Conservation (phyloP, 2,888 invertebrate genomes). For the Margaritifera margaritifera region DNA sequence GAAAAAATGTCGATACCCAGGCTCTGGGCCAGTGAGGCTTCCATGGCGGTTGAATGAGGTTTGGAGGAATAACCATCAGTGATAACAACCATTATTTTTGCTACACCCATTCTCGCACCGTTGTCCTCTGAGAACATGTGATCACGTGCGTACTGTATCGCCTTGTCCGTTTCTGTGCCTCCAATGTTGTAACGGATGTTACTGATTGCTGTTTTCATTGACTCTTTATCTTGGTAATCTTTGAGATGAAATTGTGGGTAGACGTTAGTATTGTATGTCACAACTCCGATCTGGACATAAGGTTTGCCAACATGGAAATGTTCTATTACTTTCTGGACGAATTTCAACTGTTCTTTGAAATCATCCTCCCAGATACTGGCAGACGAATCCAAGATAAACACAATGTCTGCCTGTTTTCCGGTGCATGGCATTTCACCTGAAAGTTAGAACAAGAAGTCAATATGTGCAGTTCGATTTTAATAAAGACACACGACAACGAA, state of each 20-base stretch:
- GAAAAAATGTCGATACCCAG: constrained; percentile 41
- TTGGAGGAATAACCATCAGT: constrained; percentile 53
- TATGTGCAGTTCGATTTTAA: too few species aligned
- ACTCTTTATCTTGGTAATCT: constrained; percentile 10
- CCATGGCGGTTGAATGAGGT: constrained; percentile 20
- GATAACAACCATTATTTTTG: constrained; percentile 51
- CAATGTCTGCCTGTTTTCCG: constrained; percentile 24
- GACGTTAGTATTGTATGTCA: constrained; percentile 33
- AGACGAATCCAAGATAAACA: constrained; percentile 46
- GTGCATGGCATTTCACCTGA: too few species aligned
- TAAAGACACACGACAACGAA: too few species aligned
- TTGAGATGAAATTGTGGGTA: constrained; percentile 25
- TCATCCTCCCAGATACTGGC: constrained; percentile 48
- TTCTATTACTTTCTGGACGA: constrained; percentile 46
- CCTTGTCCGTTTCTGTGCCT: constrained; percentile 33
- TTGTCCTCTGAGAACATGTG: constrained; percentile 29
- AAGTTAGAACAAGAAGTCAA: too few species aligned
- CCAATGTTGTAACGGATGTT: constrained; percentile 24
- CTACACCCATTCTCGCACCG: constrained; percentile 41
- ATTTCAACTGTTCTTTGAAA: constrained; percentile 48
- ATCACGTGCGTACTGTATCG: constrained; percentile 32
- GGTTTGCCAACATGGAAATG: constrained; percentile 39
- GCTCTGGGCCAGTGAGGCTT: constrained; percentile 28
- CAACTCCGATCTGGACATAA: constrained; percentile 35
- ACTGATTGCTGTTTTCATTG: constrained; percentile 21